Conservation (phyloP, 2,888 invertebrate genomes). For the Scrobipalpa costella region DNA sequence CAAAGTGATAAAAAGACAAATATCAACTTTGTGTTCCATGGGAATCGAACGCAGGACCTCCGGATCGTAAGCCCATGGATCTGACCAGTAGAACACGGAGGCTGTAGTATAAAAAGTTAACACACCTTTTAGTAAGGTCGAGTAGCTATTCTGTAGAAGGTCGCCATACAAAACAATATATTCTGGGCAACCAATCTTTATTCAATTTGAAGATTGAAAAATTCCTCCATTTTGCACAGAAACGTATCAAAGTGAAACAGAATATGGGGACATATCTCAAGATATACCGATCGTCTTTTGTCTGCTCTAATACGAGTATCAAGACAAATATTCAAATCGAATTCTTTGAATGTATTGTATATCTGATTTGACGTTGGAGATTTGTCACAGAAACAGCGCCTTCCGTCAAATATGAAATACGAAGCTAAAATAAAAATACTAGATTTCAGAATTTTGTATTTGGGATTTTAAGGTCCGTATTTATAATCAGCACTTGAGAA, state of each 20-base stretch:
- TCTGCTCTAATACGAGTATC: constrained; percentile 1
- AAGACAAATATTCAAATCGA: constrained; percentile 15
- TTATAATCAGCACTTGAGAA: too few species aligned
- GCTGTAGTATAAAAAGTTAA: too few species aligned
- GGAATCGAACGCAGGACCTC: too few species aligned
- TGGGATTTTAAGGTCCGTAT: too few species aligned
- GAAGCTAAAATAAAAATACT: too few species aligned
- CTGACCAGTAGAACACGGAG: too few species aligned
- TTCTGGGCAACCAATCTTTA: not conserved
- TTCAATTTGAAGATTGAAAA: not conserved
- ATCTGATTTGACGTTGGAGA: not conserved
- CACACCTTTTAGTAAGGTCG: too few species aligned
- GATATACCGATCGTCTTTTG: not conserved
- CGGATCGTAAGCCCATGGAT: too few species aligned
- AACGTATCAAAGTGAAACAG: not conserved
- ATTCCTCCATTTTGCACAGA: not conserved
- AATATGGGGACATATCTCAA: constrained; percentile 6
- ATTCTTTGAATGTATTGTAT: constrained; percentile 8
- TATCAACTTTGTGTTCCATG: too few species aligned
- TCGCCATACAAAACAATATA: not conserved
- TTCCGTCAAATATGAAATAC: not conserved
- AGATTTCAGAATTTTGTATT: too few species aligned
- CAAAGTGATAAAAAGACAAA: too few species aligned
- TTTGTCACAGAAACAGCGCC: not conserved
- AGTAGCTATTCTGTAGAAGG: too few species aligned